Conservation (phyloP, 2,113 vertebrate genomes). For the Calypte anna region DNA sequence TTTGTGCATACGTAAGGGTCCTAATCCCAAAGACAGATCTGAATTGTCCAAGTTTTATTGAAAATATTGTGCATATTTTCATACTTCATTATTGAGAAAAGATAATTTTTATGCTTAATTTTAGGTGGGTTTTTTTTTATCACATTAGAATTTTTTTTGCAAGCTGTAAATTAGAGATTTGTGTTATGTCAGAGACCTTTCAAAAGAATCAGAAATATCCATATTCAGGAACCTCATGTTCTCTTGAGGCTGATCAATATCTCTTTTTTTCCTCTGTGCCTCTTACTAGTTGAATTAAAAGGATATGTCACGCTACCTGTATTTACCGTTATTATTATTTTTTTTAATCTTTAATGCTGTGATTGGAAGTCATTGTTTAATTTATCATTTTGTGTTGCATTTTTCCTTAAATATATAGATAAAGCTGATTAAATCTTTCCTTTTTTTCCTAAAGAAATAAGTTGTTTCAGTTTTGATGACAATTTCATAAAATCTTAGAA, state of each 20-base stretch:
- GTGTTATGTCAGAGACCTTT: slow-evolving; percentile 25
- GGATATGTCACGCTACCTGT: slow-evolving; percentile 8
- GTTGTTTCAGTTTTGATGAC: background rate
- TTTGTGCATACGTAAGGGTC: background rate
- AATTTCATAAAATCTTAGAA: background rate
- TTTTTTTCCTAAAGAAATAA: background rate
- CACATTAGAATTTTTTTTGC: background rate
- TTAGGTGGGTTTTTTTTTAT: background rate
- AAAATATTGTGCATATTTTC: background rate
- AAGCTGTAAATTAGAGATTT: background rate
- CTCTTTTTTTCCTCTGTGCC: slow-evolving; percentile 7
- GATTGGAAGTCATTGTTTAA: background rate
- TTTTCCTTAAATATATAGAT: background rate
- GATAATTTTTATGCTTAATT: background rate
- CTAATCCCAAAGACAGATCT: background rate
- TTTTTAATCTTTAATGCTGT: background rate
- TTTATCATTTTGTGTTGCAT: background rate
- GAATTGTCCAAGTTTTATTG: background rate
- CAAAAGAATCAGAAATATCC: slow-evolving; percentile 20
- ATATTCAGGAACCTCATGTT: slow-evolving; percentile 23
- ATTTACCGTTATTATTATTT: background rate
- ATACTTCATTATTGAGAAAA: background rate
- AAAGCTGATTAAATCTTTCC: background rate
- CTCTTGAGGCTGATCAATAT: slow-evolving; percentile 35
- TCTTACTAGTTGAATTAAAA: slow-evolving; percentile 9